A percentile compares a stretch with the other conserved stretches of the same genome.
phyloP scores from a whole-genome alignment of 2,113 vertebrate species.

The Strix aluco region DNA sequence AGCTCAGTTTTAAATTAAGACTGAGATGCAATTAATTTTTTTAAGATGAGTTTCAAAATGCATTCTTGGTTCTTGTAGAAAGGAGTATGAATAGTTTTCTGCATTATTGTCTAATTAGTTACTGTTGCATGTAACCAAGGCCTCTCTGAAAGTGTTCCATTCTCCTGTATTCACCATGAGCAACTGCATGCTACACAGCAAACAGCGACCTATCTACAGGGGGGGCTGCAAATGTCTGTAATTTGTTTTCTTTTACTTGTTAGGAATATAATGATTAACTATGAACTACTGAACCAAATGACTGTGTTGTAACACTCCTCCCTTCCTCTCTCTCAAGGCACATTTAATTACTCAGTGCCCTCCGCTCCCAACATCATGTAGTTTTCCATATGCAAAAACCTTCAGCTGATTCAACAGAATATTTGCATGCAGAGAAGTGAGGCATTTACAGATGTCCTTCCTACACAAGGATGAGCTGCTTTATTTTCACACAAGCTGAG shows the following conservation, averaged over 20 bases:
- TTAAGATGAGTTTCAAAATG: slow-evolving; percentile 14
- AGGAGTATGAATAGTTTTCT: not conserved
- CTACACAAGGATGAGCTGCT: not conserved
- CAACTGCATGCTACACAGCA: not conserved
- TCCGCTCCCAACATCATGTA: not conserved
- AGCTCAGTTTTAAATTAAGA: slow-evolving; percentile 14
- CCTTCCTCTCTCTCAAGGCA: not conserved
- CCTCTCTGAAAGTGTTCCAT: not conserved
- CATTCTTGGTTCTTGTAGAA: not conserved
- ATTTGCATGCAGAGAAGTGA: not conserved
- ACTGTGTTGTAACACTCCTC: not conserved
- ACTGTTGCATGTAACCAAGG: not conserved
- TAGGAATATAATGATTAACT: slow-evolving; percentile 25
- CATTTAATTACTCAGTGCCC: not conserved
- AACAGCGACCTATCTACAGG: rapidly evolving
- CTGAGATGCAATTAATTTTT: slow-evolving; percentile 27
- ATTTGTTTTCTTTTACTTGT: not conserved
- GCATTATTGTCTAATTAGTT: slow-evolving; percentile 28
- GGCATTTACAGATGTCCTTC: not conserved
- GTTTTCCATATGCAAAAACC: slow-evolving; percentile 23
- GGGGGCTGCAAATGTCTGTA: not conserved
- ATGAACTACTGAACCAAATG: not conserved
- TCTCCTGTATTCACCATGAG: not conserved
- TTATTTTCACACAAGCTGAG: not conserved
- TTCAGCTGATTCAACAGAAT: not conserved